These are phyloP conservation scores for Thereva nobilitata DNA, from an alignment of 2,888 invertebrate species.

Conservation along the genomic window DNA sequence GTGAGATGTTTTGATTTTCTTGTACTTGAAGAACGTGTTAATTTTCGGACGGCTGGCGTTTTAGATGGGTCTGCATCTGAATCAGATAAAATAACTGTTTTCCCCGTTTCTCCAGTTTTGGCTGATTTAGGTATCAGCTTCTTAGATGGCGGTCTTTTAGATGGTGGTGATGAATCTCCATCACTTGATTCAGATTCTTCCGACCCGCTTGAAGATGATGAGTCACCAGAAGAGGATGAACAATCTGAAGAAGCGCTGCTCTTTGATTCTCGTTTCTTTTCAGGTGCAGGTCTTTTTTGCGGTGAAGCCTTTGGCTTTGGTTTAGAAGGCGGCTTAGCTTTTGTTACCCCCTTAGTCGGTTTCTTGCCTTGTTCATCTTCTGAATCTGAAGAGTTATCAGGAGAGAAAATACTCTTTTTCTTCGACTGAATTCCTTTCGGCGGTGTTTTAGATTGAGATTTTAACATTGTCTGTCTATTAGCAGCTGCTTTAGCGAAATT, in stretches of 20 bases:
- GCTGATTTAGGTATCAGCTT: conserved; percentile 48
- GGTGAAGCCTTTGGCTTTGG: conserved; percentile 46
- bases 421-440: conserved; percentile 53
- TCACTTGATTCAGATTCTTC: conserved; percentile 45
- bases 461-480: conserved; percentile 20
- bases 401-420: conserved; percentile 81
- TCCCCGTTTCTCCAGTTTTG: conserved; percentile 50
- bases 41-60: conserved; percentile 61
- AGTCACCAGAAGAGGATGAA: conserved; percentile 49
- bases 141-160: conserved; percentile 38
- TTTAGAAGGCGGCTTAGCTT: conserved; percentile 55
- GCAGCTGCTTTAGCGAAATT: conserved; percentile 47
- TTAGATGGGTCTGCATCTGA: conserved; percentile 58
- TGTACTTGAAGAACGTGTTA: conserved; percentile 71
- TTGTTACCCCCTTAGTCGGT: conserved; percentile 51
- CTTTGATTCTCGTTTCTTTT: conserved; percentile 50
- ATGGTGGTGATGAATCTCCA: conserved; percentile 40
- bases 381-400: conserved; percentile 75
- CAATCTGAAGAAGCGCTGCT: conserved; percentile 50
- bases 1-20: conserved; percentile 68
- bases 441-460: conserved; percentile 12
- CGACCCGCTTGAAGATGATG: conserved; percentile 47
- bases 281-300: conserved; percentile 50
- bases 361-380: conserved; percentile 57
- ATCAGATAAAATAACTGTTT: conserved; percentile 62